Base-by-base conservation (phyloP, 2,113 vertebrate genomes). In the Hemichromis elongatus region DNA sequence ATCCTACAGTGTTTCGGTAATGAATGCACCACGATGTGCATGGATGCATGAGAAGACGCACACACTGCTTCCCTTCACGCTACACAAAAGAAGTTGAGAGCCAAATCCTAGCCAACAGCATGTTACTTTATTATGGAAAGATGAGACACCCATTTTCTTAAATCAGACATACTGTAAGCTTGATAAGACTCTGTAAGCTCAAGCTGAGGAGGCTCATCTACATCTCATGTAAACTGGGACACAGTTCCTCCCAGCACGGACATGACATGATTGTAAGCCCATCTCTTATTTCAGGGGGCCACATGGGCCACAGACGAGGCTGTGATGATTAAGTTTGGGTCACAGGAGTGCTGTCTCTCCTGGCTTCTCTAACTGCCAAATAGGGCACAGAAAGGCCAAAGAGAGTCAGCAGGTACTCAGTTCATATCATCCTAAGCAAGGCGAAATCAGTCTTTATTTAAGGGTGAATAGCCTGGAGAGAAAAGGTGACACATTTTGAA, bases 1-100 rank as follows among this genome's bases (percentile, higher is more conserved):
- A 85, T 86, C 61, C 73, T 86, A 91, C 87, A 92, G 92, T 91
- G 88, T 92, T 93, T 93, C 81, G 92, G 87, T 94, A 94, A 94
- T 90, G 84, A 90, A 93, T 90, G 85, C 79, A 77, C 82, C 90
- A 79, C 55, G 86, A 90, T 93, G 90, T 83, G 89, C 90, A 89
- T 84, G 87, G 86, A 90, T 90, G 92, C 93, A 89, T 89, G 79
- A 91, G 81, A 57, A 86, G 77, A 91, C 73, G 73, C 82, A 78
- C 82, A 83, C 68, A 79, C 81, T 50, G 84, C 81, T 89, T 86
- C 86, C 50, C 81, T 89, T 91, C 81, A 89, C 81, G 79, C 80
- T 28, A 85, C 75, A 94, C 88, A 92, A 94, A 94, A 88, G 88
- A 92, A 87, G 84, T 57, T 56, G 75, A 88, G 55, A 82, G 88